Conservation (phyloP, 2,113 vertebrate species). For the Colossoma macropomum region DNA sequence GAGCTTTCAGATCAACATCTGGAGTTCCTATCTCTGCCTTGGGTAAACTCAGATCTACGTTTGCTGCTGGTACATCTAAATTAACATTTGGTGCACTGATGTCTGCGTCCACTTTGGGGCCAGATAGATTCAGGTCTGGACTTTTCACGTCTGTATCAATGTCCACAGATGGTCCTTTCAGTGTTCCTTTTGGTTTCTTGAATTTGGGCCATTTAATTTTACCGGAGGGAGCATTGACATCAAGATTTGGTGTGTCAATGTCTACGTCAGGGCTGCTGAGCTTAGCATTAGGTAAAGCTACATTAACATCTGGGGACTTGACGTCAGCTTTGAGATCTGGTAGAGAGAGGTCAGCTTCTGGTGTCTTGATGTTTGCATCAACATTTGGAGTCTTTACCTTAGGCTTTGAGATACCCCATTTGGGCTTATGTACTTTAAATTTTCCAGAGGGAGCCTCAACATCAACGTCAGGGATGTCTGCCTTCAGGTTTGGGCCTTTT, state of each 20-base stretch:
- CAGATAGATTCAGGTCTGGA: conserved; percentile 51
- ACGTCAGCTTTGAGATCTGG: conserved; percentile 50
- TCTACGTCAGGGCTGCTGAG: conserved; percentile 60
- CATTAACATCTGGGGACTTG: conserved; percentile 59
- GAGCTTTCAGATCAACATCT: conserved; percentile 45
- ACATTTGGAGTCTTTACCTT: conserved; percentile 49
- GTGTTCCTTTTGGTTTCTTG: conserved; percentile 66
- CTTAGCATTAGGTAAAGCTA: conserved; percentile 61
- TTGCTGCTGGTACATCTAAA: conserved; percentile 45
- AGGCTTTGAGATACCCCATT: conserved; percentile 44
- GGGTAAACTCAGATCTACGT: conserved; percentile 50
- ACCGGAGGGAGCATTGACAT: conserved; percentile 60
- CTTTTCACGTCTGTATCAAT: conserved; percentile 38
- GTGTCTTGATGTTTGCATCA: conserved; percentile 31
- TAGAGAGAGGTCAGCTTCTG: conserved; percentile 42
- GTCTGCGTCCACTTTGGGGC: conserved; percentile 38
- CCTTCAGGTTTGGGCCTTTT: conserved; percentile 42
- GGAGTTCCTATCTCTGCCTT: conserved; percentile 41
- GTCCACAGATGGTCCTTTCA: conserved; percentile 34
- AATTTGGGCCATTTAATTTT: conserved; percentile 67
- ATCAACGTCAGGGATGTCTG: conserved; percentile 58
- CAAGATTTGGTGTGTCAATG: conserved; percentile 59
- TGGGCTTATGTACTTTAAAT: conserved; percentile 64
- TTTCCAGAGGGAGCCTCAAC: conserved; percentile 53
- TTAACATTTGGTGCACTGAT: conserved; percentile 50